A percentile compares a stretch with the other conserved stretches of the same genome.
Evolutionary conservation across 2,797 vertebrate genomes (phyloP).

Genomic region (Vespertilio murinus): DNA sequence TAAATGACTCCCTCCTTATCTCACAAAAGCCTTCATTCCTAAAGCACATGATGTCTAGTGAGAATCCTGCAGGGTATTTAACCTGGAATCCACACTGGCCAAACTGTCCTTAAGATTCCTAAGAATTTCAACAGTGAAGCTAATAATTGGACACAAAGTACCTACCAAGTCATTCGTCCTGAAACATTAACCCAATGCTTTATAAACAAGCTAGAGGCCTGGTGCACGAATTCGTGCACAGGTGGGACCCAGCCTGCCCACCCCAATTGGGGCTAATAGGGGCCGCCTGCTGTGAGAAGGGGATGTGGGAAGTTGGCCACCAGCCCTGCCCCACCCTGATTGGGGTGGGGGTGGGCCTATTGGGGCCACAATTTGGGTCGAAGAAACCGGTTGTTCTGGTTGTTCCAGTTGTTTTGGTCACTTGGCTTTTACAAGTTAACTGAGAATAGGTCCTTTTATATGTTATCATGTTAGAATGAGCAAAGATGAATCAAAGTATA

Average conservation of each 20-base stretch:
- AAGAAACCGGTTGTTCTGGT: no score
- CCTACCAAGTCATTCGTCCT: neutral
- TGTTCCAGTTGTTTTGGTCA: no score
- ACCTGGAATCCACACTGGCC: neutral
- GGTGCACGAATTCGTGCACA: no score
- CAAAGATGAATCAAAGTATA: neutral
- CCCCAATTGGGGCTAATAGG: no score
- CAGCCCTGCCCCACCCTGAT: no score
- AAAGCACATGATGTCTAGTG: neutral
- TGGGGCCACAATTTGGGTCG: no score
- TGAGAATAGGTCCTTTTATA: neutral
- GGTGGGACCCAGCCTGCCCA: no score
- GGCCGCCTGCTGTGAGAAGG: no score
- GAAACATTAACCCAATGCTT: conserved; percentile 23
- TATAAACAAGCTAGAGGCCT: neutral
- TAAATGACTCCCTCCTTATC: neutral
- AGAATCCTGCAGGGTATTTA: neutral
- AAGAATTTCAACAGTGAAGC: neutral
- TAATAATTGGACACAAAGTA: neutral
- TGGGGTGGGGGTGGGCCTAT: no score
- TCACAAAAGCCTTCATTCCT: neutral
- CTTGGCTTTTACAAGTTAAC: neutral
- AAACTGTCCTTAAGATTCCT: neutral
- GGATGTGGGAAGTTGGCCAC: no score
- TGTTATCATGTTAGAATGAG: neutral